Percentiles rank a stretch among this genome's conserved stretches.
Conservation (phyloP, 2,113 vertebrate genomes). For the Psilopogon haemacephalus region DNA sequence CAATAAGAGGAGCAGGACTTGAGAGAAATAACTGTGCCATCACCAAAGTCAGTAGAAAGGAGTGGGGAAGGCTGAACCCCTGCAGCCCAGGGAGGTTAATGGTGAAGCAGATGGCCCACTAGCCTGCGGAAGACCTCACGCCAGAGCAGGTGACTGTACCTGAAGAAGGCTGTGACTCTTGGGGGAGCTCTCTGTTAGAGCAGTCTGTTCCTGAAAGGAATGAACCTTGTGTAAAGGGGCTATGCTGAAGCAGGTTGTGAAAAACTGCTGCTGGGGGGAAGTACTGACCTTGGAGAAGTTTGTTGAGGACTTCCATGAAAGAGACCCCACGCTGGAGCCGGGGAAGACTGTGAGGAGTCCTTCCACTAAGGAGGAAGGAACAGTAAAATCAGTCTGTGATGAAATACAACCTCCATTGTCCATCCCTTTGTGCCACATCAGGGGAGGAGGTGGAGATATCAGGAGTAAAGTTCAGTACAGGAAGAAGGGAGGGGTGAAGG, state of each 20-base stretch:
- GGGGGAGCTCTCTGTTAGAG: not conserved
- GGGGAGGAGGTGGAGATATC: not conserved
- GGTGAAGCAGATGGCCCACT: not conserved
- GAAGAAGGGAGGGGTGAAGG: not conserved
- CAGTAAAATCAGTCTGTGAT: not conserved
- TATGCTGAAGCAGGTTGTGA: not conserved
- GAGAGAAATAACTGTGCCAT: no score
- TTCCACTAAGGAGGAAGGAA: not conserved
- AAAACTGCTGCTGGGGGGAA: not conserved
- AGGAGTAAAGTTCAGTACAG: not conserved
- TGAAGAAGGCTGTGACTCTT: not conserved
- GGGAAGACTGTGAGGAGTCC: not conserved
- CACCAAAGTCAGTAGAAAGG: no score
- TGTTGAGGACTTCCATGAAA: no score
- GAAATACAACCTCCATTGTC: not conserved
- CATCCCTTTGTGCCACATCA: not conserved
- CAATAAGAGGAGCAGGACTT: no score
- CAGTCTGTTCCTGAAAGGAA: not conserved
- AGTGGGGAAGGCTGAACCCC: not conserved
- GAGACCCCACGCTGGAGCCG: not conserved
- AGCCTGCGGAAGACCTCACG: not conserved
- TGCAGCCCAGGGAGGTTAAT: not conserved
- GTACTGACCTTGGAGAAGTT: not conserved
- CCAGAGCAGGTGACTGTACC: not conserved
- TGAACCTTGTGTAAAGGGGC: not conserved